A percentile compares a stretch with the other conserved stretches of the same genome.
Conservation (phyloP, 35 echinoderm and acorn worm genomes). For the Ptychodera flava region DNA sequence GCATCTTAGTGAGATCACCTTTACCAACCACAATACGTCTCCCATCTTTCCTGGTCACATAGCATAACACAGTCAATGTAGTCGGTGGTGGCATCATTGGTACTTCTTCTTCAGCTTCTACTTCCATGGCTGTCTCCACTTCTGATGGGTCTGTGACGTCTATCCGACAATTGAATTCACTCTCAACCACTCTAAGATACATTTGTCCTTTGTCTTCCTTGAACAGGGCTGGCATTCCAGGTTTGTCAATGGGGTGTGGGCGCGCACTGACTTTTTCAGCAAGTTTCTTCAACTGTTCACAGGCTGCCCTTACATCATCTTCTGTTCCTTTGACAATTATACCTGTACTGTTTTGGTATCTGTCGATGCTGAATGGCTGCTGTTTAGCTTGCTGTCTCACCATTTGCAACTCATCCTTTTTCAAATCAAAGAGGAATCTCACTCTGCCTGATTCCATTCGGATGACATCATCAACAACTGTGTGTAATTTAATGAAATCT, state of each 20-base stretch:
- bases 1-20: slow-evolving; percentile 35
- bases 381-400: neutral
- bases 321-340: slow-evolving; percentile 20
- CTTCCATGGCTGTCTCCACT: neutral
- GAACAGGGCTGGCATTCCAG: slow-evolving; percentile 32
- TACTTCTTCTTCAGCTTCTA: neutral
- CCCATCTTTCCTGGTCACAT: neutral
- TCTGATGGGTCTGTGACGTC: neutral
- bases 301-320: slow-evolving; percentile 13
- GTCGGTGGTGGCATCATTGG: neutral
- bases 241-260: slow-evolving; percentile 26
- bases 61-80: neutral
- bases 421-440: neutral
- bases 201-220: slow-evolving; percentile 30
- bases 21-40: slow-evolving; percentile 21
- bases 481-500: neutral
- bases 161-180: slow-evolving; percentile 22
- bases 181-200: slow-evolving; percentile 15
- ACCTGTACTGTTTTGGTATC: neutral
- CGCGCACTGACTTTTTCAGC: neutral
- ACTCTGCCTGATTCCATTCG: neutral
- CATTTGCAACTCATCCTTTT: neutral
- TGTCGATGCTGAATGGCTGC: neutral
- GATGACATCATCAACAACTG: neutral
- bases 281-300: neutral